Percentiles rank a stretch among this genome's conserved stretches.
Evolutionary conservation across 1,140 invertebrate genomes (phyloP).

Genomic region (Copidosoma floridanum): DNA sequence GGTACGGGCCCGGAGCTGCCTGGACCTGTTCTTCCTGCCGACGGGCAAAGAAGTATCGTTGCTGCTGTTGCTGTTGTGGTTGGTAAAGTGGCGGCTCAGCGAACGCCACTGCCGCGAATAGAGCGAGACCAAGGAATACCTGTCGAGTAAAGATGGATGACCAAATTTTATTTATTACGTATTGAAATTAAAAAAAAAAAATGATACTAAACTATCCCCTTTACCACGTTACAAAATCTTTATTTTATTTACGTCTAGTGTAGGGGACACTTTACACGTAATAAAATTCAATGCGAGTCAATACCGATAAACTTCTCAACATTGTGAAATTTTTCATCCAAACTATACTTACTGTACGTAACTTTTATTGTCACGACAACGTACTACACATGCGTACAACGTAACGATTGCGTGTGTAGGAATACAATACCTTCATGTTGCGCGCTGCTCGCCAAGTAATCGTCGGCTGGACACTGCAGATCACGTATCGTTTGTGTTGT

Average conservation of each 20-base stretch:
- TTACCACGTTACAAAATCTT: too few species aligned
- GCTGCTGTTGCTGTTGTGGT: slow-evolving; percentile 32
- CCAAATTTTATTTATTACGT: background rate
- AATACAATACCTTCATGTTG: slow-evolving; percentile 56
- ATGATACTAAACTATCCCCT: too few species aligned
- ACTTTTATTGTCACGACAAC: too few species aligned
- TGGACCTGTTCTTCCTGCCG: slow-evolving; percentile 35
- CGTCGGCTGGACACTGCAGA: slow-evolving; percentile 27
- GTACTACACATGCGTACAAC: too few species aligned
- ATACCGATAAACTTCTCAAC: too few species aligned
- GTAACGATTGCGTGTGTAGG: too few species aligned
- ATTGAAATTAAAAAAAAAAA: background rate
- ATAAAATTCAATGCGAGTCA: too few species aligned
- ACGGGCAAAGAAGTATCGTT: slow-evolving; percentile 46
- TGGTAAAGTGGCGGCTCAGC: slow-evolving; percentile 47
- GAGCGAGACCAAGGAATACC: slow-evolving; percentile 39
- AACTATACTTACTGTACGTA: too few species aligned
- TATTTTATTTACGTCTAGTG: too few species aligned
- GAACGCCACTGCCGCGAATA: slow-evolving; percentile 36
- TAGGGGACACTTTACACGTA: too few species aligned
- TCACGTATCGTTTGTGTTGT: slow-evolving; percentile 38
- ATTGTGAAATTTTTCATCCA: too few species aligned
- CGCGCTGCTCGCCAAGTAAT: too few species aligned
- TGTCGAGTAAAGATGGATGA: slow-evolving; percentile 11
- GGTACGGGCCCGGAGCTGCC: slow-evolving; percentile 48